Base-by-base conservation (phyloP, 2,113 vertebrate genomes). In the Dolichallabes microphthalmus region DNA sequence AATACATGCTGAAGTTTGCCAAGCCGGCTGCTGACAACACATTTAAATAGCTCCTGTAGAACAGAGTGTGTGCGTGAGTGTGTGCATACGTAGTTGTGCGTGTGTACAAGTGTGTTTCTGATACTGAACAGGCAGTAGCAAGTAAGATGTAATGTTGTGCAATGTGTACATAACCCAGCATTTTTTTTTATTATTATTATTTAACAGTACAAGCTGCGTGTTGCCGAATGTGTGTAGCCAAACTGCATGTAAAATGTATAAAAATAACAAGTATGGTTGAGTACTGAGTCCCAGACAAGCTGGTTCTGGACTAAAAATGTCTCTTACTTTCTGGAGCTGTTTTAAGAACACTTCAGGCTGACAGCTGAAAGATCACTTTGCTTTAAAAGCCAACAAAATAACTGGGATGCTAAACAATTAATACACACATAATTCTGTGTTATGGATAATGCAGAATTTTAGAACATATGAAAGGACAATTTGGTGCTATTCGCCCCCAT, bases 1-100 rank as follows among this genome's bases (percentile, higher is more conserved):
- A 88, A 88, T 88, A 85, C 76, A 35, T 22, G 58, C 55, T 27
- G 55, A 86, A 75, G 6, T 78, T 78, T 88, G 87, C 71, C 71
- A 63, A 86, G 61, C 25, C 66, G 80, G 73, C 61, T 74, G 17
- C 69, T 74, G 80, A 88, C 66, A 60, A 35, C 39, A 86, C 11
- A 52, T 75, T 63, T 83, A 85, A 85, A 85, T 60, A 57, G 78
- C 71, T 82, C 71, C 82, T 82, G 69, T 71, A 68, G 39, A 81
- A 5, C 69, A n/a, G 3, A 2, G 39, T 74, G 39, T 74, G 71
- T n/a, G 69, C 22, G 35, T 45, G 35, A 45, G 69, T 22, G 66
- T 35, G 30, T 35, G 66, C 19, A 17, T 35, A 50, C 20, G 63
- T 57, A 53, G 76, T 64, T 80, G 19, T n/a, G 58, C 15, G 32